Base-by-base conservation (phyloP, 2,797 vertebrate species). In the Acomys russatus region DNA sequence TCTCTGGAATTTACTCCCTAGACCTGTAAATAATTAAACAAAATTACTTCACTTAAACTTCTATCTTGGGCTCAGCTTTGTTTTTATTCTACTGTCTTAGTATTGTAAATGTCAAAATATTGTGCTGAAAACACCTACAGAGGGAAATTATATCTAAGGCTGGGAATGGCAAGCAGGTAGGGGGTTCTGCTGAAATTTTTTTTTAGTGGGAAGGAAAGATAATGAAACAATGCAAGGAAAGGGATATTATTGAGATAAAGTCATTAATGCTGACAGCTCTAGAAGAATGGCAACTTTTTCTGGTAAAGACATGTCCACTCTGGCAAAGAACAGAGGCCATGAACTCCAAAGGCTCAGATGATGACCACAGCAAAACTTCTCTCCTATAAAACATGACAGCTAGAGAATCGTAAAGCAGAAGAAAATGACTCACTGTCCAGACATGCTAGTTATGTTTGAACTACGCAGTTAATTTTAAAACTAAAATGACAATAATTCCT, bases 141-240 rank as follows among this genome's bases (percentile, higher is more conserved):
- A 88, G 92, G 25, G 4, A 91, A 93, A 88, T 73, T 61, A 73
- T 59, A 92, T 74, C 80, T 93, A 85, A 92, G 91, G 33, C 59
- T 74, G 9, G 35, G 51, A 61, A 92, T 87, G 56, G 79, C 12
- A 91, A 95, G 77, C 38, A 88, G 49, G 66, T 33, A 23, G 9
- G 92, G 23, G 59, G 44, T 44, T 83, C 80, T 64, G 23, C 80
- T 64, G 23, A 49, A 51, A 92, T 79, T 71, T 66, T 14, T 76
- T 88, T 80, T 66, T 88, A 92, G 86, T 28, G 35, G 86, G 33
- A 96, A 88, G 28, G 66, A 56, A 79, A 95, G 66, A 89, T 0
- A n/a, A 3, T 14, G 17, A 88, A 95, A 94, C 76, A 92, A 79
- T 82, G 23, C 76, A 88, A 91, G 49, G 80, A 96, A 94, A 82